Percentiles rank a stretch among this genome's conserved stretches.
Evolutionary conservation across 1,140 invertebrate species (phyloP).

Genomic region (Eciton burchellii): DNA sequence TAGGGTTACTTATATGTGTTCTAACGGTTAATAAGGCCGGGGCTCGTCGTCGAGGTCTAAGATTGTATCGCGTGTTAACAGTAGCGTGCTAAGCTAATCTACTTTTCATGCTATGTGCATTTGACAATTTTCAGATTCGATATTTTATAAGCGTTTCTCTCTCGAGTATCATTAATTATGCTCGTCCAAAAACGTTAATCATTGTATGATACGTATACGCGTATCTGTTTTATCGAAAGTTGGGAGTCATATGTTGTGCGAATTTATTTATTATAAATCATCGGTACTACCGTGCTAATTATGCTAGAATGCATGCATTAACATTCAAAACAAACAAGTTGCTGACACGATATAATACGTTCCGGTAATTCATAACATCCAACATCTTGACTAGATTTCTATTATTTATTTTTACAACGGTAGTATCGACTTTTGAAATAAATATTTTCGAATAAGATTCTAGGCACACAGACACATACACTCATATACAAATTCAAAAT

Average conservation of each 20-base stretch:
- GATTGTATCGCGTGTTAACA: slow-evolving; percentile 47
- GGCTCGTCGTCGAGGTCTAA: slow-evolving; percentile 63
- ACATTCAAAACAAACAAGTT: neutral
- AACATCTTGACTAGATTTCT: neutral
- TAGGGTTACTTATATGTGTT: slow-evolving; percentile 68
- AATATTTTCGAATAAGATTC: slow-evolving; percentile 58
- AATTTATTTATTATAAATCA: slow-evolving; percentile 73
- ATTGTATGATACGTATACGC: slow-evolving; percentile 66
- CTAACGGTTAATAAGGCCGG: slow-evolving; percentile 57
- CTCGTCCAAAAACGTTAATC: slow-evolving; percentile 62
- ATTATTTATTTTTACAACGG: slow-evolving; percentile 23
- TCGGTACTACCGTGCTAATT: slow-evolving; percentile 20
- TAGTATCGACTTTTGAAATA: slow-evolving; percentile 64
- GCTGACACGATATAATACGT: neutral
- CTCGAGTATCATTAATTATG: slow-evolving; percentile 34
- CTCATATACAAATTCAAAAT: slow-evolving; percentile 43
- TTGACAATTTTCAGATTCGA: slow-evolving; percentile 43
- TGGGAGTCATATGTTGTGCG: slow-evolving; percentile 61
- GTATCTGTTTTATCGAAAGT: slow-evolving; percentile 64
- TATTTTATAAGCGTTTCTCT: slow-evolving; percentile 56
- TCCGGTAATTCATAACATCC: neutral
- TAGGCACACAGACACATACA: neutral
- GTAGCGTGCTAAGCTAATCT: slow-evolving; percentile 60
- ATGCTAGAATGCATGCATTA: slow-evolving; percentile 4
- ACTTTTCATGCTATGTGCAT: slow-evolving; percentile 38